These are phyloP conservation scores for Psilopsiagon aymara DNA, from an alignment of 2,113 vertebrate species.

Conservation along the genomic window DNA sequence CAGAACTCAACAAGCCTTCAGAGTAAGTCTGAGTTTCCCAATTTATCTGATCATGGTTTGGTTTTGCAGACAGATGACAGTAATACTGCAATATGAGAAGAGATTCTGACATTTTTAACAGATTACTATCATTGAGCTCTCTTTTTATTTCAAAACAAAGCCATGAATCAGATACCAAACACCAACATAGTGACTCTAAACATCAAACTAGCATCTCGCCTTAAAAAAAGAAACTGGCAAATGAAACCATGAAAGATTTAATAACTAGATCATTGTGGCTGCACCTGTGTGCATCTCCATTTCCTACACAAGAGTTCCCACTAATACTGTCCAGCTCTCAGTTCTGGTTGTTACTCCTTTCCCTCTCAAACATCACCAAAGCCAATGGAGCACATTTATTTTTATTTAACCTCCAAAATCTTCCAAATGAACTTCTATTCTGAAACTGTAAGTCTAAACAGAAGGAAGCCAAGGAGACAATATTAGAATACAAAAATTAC, in stretches of 20 bases:
- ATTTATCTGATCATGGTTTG: neutral
- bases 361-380: neutral
- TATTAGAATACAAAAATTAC: neutral
- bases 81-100: neutral
- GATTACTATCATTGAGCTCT: neutral
- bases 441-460: neutral
- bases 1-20: slow-evolving; percentile 3
- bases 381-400: neutral
- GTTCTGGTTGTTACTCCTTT: neutral
- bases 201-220: neutral
- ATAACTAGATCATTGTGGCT: neutral
- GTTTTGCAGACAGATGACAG: slow-evolving; percentile 12
- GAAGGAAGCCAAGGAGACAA: neutral
- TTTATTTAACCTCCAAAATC: neutral
- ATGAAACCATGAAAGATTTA: neutral
- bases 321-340: neutral
- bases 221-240: neutral
- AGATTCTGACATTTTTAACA: slow-evolving; percentile 3
- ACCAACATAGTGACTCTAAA: neutral
- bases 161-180: neutral
- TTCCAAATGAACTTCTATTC: neutral
- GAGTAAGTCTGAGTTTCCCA: neutral
- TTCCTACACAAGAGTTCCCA: neutral
- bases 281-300: neutral
- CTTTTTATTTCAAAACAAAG: neutral